phyloP scores from a whole-genome alignment of 2,797 vertebrate genomes.

The Pangasius mekongensis region DNA sequence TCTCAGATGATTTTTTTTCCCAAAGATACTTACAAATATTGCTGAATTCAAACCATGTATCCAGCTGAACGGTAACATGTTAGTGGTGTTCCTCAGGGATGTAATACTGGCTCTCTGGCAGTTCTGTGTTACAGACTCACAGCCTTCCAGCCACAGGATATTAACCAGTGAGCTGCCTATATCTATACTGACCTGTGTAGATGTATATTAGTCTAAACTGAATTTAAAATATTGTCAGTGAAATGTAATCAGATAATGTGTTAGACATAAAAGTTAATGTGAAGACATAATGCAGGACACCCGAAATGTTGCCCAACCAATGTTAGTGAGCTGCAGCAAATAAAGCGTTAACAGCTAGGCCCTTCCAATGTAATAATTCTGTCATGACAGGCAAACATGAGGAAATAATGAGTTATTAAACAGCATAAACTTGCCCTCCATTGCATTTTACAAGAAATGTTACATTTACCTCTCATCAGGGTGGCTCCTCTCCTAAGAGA shows the following conservation, averaged over 20 bases:
- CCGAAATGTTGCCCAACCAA: not conserved
- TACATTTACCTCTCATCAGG: slow-evolving; percentile 30
- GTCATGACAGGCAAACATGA: slow-evolving; percentile 23
- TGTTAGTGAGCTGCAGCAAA: not conserved
- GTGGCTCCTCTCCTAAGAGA: slow-evolving; percentile 25
- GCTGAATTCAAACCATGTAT: not conserved
- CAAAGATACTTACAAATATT: not conserved
- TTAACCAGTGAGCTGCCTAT: not conserved
- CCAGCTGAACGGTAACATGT: not conserved
- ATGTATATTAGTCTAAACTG: not conserved
- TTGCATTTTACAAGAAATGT: slow-evolving; percentile 35
- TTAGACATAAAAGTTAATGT: not conserved
- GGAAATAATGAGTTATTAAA: slow-evolving; percentile 33
- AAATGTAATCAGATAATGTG: too few species aligned
- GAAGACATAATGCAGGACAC: not conserved
- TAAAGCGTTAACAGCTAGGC: not conserved
- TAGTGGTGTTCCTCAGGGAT: not conserved
- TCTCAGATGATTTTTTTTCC: not conserved
- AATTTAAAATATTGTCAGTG: not conserved
- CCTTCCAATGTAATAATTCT: slow-evolving; percentile 31
- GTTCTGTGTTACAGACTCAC: not conserved
- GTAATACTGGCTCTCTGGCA: not conserved
- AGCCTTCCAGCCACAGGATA: not conserved
- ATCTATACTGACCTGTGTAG: not conserved
- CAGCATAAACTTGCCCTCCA: slow-evolving; percentile 35